Evolutionary conservation across 2,797 vertebrate genomes (phyloP).

Genomic region (Karalla daura): DNA sequence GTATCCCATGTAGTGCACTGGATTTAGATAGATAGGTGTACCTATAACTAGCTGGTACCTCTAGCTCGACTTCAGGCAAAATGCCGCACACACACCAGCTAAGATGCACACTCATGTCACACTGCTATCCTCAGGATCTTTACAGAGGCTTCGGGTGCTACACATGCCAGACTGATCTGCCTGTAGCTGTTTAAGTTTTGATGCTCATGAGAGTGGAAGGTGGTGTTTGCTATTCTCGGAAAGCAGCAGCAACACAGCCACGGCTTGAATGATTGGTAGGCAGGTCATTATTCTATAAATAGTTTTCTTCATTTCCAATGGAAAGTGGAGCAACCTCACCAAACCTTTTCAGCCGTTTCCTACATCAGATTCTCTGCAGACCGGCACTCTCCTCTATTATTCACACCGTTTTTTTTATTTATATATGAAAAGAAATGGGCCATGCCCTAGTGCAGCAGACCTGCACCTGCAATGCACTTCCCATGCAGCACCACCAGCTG

Average conservation of each 20-base stretch:
- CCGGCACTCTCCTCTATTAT: slow-evolving; percentile 74
- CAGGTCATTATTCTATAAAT: slow-evolving; percentile 70
- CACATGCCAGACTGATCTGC: slow-evolving; percentile 5
- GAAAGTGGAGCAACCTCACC: slow-evolving; percentile 69
- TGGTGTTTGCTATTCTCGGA: slow-evolving; percentile 47
- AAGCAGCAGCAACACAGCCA: slow-evolving; percentile 7
- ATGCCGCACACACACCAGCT: slow-evolving; percentile 6
- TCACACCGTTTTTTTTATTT: slow-evolving; percentile 58
- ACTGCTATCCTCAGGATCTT: background rate
- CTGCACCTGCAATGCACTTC: slow-evolving; percentile 64
- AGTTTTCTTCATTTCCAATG: slow-evolving; percentile 46
- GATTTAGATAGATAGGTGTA: background rate
- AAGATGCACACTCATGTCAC: slow-evolving; percentile 13
- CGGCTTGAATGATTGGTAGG: slow-evolving; percentile 33
- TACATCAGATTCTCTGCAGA: slow-evolving; percentile 64
- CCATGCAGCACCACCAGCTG: slow-evolving; percentile 43
- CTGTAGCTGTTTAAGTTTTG: slow-evolving; percentile 56
- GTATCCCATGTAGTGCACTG: no score
- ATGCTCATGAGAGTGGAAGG: slow-evolving; percentile 51
- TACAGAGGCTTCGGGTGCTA: background rate
- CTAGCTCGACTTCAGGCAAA: background rate
- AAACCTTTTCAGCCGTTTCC: slow-evolving; percentile 46
- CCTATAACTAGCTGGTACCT: background rate
- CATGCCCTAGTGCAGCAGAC: slow-evolving; percentile 44
- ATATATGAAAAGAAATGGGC: slow-evolving; percentile 60